A percentile compares a stretch with the other conserved stretches of the same genome.
phyloP scores from a whole-genome alignment of 2,797 vertebrate species.

The Oreochromis grahami region DNA sequence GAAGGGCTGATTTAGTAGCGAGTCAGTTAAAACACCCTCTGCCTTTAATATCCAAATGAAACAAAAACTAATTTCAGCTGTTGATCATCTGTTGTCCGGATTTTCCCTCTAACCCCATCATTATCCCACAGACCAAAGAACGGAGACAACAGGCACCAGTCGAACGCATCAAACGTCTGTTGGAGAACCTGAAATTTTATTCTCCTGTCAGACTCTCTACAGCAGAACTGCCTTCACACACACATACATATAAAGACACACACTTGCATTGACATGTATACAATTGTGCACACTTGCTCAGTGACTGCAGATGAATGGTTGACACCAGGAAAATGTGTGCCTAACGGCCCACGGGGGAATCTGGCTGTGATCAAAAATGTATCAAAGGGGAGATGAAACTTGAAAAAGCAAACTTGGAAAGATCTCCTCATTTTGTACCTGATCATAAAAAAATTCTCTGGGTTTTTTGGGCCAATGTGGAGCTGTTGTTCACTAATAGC shows the following conservation, averaged over 20 bases:
- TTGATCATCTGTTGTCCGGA: background rate
- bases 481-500: background rate
- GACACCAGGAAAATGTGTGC: constrained; percentile 55
- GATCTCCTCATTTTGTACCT: constrained; percentile 51
- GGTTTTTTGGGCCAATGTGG: background rate
- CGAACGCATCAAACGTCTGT: background rate
- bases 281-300: background rate
- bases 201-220: background rate
- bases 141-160: background rate
- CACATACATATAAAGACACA: background rate
- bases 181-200: constrained; percentile 1
- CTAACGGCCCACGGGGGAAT: constrained; percentile 46
- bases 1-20: background rate
- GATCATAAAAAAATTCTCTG: constrained; percentile 25
- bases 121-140: background rate
- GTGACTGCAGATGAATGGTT: constrained; percentile 53
- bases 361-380: constrained; percentile 72
- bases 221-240: background rate
- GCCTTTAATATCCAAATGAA: background rate
- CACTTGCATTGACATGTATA: background rate
- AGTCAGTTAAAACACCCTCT: background rate
- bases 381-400: constrained; percentile 68
- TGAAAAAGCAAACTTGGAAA: constrained; percentile 67
- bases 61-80: background rate
- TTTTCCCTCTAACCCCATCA: background rate